Conservation (phyloP, 2,888 invertebrate genomes). For the Xestoiulus laeticollis region DNA sequence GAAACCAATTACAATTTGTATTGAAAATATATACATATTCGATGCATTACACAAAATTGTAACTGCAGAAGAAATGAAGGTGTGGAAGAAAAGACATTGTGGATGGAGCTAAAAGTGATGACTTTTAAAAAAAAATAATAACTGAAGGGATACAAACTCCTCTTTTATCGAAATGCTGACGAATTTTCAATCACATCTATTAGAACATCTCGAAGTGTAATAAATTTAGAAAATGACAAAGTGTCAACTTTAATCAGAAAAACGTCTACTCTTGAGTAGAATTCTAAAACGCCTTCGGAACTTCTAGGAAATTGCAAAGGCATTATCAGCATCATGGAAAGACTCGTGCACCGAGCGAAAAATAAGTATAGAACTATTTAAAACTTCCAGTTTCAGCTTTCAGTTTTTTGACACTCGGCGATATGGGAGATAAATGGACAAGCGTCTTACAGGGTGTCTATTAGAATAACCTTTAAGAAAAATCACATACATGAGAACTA, state of each 20-base stretch:
- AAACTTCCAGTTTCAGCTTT: not conserved
- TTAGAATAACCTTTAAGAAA: not conserved
- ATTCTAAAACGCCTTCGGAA: constrained; percentile 9
- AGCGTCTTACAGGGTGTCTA: not conserved
- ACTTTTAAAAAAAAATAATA: not conserved
- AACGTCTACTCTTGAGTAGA: not conserved
- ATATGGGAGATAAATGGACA: not conserved
- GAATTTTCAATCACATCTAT: constrained; percentile 31
- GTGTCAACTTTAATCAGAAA: constrained; percentile 18
- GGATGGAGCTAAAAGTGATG: not conserved
- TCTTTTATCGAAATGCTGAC: not conserved
- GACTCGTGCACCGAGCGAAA: not conserved
- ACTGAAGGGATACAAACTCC: not conserved
- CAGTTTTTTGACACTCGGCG: not conserved
- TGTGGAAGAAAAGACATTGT: not conserved
- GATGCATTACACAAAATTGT: too few species aligned
- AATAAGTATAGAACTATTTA: not conserved
- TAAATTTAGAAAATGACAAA: constrained; percentile 18
- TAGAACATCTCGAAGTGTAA: constrained; percentile 22
- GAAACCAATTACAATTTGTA: too few species aligned
- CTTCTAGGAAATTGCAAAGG: not conserved
- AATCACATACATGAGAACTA: too few species aligned
- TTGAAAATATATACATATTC: too few species aligned
- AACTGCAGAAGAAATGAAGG: too few species aligned
- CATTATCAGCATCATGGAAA: not conserved